Evolutionary conservation across 30 jellyfish, hydroid and myxozoan genomes (phyloP), one percentile per base, ranked within the genome.

Genomic region (Pelagia noctiluca): DNA sequence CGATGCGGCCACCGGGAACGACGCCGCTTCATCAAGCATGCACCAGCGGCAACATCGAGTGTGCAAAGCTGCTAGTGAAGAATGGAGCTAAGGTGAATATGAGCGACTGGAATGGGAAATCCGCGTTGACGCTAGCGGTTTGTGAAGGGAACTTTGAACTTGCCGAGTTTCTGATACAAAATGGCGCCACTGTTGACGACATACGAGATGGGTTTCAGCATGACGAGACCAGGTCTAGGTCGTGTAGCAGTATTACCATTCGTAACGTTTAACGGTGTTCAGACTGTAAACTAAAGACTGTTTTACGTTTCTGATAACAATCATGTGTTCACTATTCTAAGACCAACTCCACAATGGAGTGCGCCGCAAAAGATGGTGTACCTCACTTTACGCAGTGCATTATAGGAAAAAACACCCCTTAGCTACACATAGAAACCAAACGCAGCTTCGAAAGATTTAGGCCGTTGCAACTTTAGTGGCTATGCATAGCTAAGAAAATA

Each of bases 21-120:
- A 34, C 82, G 35, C 30, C 82, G n/a, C 82, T 70, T 3, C 82
- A 70, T 33, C 66, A 70, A 37, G 82, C 82, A 31, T 70, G 82
- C 64, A 37, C 21, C 31, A 28, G n/a, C 28, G 82, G 82, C 24
- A 23, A 31, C 64, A 23, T 34, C 12, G 64, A 70, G 3, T 28
- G 82, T 33, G 82, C 53, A 10, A 30, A 32, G 35, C 7, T 70
- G 25, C 75, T 70, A 2, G 75, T 70, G 12, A 2, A 23, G 24
- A 46, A 26, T 34, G 82, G 82, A 2, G 82, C 82, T 1, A 46
- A 70, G 16, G 37, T 70, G 30, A 33, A 26, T 12, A 30, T 31
- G 35, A 46, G 35, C 22, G 82, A 70, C 82, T 70, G 63, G 63
- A 36, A 12, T 3, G 82, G 82, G 19, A 12, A 31, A 8, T 70